Base-by-base conservation (phyloP, 2,797 vertebrate species). In the Octomys mimax region DNA sequence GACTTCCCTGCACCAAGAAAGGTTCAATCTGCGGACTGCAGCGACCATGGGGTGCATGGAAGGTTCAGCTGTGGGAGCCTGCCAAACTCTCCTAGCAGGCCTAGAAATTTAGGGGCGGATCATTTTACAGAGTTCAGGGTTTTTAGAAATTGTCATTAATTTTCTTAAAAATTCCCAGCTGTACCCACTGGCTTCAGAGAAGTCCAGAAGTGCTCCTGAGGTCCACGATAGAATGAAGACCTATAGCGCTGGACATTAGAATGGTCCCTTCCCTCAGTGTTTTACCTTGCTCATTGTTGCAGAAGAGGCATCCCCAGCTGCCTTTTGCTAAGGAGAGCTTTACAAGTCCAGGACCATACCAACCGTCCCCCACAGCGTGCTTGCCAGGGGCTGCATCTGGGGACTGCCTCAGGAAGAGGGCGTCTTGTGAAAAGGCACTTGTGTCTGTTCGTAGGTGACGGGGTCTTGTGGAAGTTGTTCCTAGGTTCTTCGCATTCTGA, bases 1-100 rank as follows among this genome's bases (percentile, higher is more conserved):
- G 1, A 6, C 13, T 12, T 1, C 3, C 24, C 21, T 39, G 28
- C 42, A 4, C 21, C 6, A 54, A 7, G 5, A 52, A 54, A 18
- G 0, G 68, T 6, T 33, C 8, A 3, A 1, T 33, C n/a, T 39
- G 3, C 42, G 16, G 8, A 6, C 28, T 2, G 2, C 9, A 2
- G 61, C 10, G 0, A 21, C 12, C 1, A 1, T 0, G 1, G 18
- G 28, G 70, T 7, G 16, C 0, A 18, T 0, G 1, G 0, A 12
- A 2, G 1, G 18, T 79, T 77, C 89, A n/a, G 5, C 13, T 28
- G 36, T 18, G 61, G n/a, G n/a, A 9, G 21, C 2, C 24, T 10
- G 12, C 16, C 22, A 3, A 8, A 12, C 26, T 24, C 71, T 28
- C 31, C 9, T 2, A 18, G 6, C 12, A 1, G 24, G 52, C 2